Conservation (phyloP, 2,888 invertebrate genomes). For the Mimachlamys varia region DNA sequence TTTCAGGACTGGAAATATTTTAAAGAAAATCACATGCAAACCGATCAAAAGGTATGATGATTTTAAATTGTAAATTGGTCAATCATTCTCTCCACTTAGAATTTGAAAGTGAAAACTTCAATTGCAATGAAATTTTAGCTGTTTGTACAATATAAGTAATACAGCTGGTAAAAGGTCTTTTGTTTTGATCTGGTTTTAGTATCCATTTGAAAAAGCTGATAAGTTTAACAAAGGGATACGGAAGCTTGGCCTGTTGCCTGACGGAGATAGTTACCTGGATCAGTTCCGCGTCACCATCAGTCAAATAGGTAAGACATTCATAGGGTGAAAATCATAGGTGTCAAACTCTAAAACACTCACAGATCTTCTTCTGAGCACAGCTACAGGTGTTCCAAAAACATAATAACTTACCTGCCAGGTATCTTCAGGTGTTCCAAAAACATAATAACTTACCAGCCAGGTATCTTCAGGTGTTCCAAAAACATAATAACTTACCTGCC, state of each 20-base stretch:
- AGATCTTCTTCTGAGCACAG: too few relatives aligned
- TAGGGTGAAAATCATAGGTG: too few relatives aligned
- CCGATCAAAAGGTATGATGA: conserved; percentile 84
- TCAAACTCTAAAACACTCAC: too few relatives aligned
- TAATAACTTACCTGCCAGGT: too few relatives aligned
- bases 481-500: too few relatives aligned
- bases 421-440: too few relatives aligned
- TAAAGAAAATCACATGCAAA: conserved; percentile 87
- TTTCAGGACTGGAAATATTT: conserved; percentile 89
- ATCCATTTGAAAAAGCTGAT: conserved; percentile 94
- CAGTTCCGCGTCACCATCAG: conserved; percentile 95
- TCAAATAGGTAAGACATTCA: conserved; percentile 91
- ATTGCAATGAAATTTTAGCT: too few relatives aligned
- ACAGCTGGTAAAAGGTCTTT: not conserved
- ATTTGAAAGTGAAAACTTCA: too few relatives aligned
- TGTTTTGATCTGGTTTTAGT: conserved; percentile 72
- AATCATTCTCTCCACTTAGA: not conserved
- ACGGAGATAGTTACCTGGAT: conserved; percentile 94
- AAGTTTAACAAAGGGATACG: conserved; percentile 95
- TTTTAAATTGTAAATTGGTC: not conserved
- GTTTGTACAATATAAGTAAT: not conserved
- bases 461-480: too few relatives aligned
- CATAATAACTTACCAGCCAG: too few relatives aligned
- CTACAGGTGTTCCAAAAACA: too few relatives aligned
- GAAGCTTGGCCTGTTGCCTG: conserved; percentile 90